phyloP scores from a whole-genome alignment of 2,113 vertebrate species.

The Gallinago paraguaiae region DNA sequence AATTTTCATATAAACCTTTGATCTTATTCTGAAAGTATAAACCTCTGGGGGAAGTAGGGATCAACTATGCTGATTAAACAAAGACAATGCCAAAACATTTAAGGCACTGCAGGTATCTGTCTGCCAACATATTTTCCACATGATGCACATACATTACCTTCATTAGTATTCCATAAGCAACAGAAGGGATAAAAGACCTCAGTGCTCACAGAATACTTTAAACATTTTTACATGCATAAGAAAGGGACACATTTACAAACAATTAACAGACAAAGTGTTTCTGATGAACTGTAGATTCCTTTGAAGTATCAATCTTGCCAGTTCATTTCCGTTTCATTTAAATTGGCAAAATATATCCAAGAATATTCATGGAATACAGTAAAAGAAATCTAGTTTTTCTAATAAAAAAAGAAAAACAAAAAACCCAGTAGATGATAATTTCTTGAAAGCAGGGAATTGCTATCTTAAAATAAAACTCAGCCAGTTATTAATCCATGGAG shows the following conservation, averaged over 20 bases:
- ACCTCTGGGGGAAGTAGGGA: conserved; percentile 23
- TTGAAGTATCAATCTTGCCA: conserved; percentile 17
- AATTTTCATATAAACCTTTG: conserved; percentile 53
- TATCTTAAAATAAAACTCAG: neutral
- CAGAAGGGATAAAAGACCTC: conserved; percentile 1
- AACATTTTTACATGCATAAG: conserved; percentile 1
- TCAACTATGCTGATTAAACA: conserved; percentile 4
- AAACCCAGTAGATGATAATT: neutral
- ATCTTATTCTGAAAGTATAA: conserved; percentile 46
- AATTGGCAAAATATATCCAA: neutral
- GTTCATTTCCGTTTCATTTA: neutral
- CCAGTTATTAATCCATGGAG: neutral
- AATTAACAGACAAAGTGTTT: conserved; percentile 4
- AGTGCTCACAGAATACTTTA: conserved; percentile 7
- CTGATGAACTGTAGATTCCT: neutral
- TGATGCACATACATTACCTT: conserved; percentile 31
- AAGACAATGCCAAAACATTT: conserved; percentile 43
- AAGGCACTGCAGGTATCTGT: conserved; percentile 53
- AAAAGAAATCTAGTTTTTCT: neutral
- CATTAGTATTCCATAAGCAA: conserved; percentile 48
- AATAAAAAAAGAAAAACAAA: neutral
- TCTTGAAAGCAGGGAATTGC: neutral
- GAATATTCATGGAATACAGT: neutral
- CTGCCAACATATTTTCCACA: conserved; percentile 60
- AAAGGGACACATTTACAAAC: conserved; percentile 31